Conservation (phyloP, 2,113 vertebrate genomes). For the Protobothrops mucrosquamatus region DNA sequence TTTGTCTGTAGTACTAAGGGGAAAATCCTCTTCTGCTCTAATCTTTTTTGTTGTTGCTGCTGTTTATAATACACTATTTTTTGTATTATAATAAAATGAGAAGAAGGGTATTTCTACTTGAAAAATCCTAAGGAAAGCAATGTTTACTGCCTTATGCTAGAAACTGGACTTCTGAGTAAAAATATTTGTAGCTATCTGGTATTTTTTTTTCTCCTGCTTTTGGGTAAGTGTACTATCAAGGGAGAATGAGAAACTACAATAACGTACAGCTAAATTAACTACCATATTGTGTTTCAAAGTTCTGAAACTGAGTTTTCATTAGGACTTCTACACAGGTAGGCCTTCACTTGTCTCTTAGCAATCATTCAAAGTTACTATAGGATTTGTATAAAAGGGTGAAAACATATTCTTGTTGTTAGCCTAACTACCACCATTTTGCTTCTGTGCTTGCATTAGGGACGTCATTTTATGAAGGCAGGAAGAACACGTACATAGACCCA, state of each 20-base stretch:
- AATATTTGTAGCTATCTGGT: neutral
- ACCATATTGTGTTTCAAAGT: neutral
- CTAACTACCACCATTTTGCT: no score
- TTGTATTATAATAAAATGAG: neutral
- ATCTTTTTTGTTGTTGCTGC: neutral
- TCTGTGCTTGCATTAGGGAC: no score
- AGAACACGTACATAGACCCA: no score
- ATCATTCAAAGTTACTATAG: neutral
- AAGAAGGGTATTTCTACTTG: neutral
- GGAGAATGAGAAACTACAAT: neutral
- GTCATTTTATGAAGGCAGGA: no score
- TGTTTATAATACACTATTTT: neutral
- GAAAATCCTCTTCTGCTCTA: neutral
- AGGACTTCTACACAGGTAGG: neutral
- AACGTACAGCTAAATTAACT: neutral
- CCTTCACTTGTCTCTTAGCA: neutral
- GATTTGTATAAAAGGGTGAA: no score
- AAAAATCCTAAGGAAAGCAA: neutral
- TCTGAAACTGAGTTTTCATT: neutral
- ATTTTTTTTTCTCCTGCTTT: neutral
- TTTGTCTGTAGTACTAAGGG: conserved; percentile 26
- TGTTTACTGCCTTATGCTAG: neutral
- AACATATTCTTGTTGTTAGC: no score
- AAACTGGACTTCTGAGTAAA: neutral
- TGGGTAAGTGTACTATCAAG: neutral